Percentiles rank a stretch among this genome's conserved stretches.
Evolutionary conservation across 2,888 invertebrate genomes (phyloP).

Genomic region (Oligia latruncula): DNA sequence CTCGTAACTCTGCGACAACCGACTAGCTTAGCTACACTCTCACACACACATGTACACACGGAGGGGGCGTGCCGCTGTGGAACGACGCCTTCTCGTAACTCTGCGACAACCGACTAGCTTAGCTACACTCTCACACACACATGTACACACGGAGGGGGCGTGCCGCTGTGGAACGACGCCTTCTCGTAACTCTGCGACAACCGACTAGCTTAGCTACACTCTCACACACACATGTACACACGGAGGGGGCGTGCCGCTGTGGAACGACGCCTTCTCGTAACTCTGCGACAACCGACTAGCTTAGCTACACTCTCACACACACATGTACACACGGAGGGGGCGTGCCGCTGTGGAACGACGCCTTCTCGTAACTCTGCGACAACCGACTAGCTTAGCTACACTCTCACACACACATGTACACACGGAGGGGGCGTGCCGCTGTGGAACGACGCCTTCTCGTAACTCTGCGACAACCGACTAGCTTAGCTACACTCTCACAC

Average conservation of each 20-base stretch:
- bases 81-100: conserved; percentile 21
- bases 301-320: conserved; percentile 13
- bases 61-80: neutral
- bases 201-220: conserved; percentile 12
- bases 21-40: conserved; percentile 13
- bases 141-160: neutral
- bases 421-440: neutral
- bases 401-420: neutral
- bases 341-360: neutral
- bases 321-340: neutral
- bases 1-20: conserved; percentile 23
- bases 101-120: conserved; percentile 17
- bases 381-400: conserved; percentile 3
- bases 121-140: conserved; percentile 9
- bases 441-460: conserved; percentile 15
- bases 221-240: conserved; percentile 9
- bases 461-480: conserved; percentile 15
- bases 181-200: conserved; percentile 25
- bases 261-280: conserved; percentile 19
- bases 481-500: conserved; percentile 21
- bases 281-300: conserved; percentile 14
- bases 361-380: conserved; percentile 19
- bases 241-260: neutral
- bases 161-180: conserved; percentile 3
- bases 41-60: conserved; percentile 5